Evolutionary conservation across 1,140 invertebrate genomes (phyloP).

Genomic region (honey bee (Apis mellifera)): DNA sequence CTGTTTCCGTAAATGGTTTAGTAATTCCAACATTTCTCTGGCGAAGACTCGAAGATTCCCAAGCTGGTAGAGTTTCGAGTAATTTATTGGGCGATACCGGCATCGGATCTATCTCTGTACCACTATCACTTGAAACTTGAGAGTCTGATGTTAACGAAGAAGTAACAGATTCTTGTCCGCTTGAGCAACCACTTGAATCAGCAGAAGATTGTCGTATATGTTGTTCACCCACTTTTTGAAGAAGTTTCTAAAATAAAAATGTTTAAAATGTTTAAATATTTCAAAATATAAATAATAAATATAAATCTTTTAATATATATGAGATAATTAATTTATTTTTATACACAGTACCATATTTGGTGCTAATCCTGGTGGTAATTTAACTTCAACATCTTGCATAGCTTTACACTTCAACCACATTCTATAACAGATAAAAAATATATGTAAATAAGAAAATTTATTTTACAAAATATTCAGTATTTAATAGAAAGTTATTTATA

Average conservation of each 20-base stretch:
- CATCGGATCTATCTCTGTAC: conserved; percentile 80
- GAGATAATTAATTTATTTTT: neutral
- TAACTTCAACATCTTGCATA: conserved; percentile 82
- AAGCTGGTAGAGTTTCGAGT: conserved; percentile 65
- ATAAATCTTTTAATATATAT: neutral
- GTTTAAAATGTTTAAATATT: too few species aligned
- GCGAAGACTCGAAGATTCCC: conserved; percentile 76
- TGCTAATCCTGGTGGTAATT: conserved; percentile 82
- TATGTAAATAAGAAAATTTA: neutral
- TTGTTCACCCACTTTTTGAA: conserved; percentile 76
- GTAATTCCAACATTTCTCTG: conserved; percentile 74
- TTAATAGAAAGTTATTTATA: conserved; percentile 56
- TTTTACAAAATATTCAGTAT: conserved; percentile 13
- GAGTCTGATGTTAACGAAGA: conserved; percentile 82
- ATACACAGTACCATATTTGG: conserved; percentile 71
- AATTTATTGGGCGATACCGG: conserved; percentile 71
- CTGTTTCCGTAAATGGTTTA: conserved; percentile 54
- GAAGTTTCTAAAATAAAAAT: conserved; percentile 73
- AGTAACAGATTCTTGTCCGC: conserved; percentile 83
- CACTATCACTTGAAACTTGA: conserved; percentile 81
- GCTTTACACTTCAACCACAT: conserved; percentile 80
- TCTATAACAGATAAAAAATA: conserved; percentile 69
- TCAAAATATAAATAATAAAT: conserved; percentile 17
- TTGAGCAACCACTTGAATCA: conserved; percentile 83
- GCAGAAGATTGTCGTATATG: conserved; percentile 79